Percentiles rank a stretch among this genome's conserved stretches.
Evolutionary conservation across 2,888 invertebrate species (phyloP).

Genomic region (Drosophila algonquin): DNA sequence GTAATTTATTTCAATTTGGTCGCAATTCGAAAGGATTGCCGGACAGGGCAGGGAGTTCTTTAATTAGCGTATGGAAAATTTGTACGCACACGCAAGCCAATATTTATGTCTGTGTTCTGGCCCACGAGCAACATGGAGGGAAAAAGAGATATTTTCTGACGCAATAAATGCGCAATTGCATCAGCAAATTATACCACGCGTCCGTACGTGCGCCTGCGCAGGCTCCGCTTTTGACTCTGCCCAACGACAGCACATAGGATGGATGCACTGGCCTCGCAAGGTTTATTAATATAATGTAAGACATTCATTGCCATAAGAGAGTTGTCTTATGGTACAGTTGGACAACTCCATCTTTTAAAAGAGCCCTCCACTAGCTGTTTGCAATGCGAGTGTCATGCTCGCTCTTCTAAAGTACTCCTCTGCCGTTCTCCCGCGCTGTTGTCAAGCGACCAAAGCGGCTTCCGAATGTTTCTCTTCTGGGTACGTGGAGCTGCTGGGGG

Average conservation of each 20-base stretch:
- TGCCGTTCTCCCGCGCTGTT: constrained; percentile 28
- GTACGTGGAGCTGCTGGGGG: constrained; percentile 54
- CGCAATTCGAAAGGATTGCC: constrained; percentile 13
- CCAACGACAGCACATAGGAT: constrained; percentile 16
- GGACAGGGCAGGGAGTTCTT: constrained; percentile 16
- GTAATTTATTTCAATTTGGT: constrained; percentile 57
- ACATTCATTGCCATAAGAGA: background rate
- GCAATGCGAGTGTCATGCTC: background rate
- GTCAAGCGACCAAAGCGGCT: constrained; percentile 22
- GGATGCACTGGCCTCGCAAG: constrained; percentile 12
- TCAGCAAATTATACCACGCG: constrained; percentile 48
- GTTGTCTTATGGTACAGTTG: constrained; percentile 3
- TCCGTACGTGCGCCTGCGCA: constrained; percentile 56
- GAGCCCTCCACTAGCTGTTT: constrained; percentile 3
- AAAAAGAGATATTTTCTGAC: constrained; percentile 55
- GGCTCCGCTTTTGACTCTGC: constrained; percentile 12
- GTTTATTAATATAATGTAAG: no score
- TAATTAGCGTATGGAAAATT: constrained; percentile 33
- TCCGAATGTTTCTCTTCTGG: background rate
- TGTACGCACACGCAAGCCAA: constrained; percentile 9
- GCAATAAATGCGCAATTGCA: constrained; percentile 66
- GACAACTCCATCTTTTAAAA: background rate
- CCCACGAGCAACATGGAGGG: background rate
- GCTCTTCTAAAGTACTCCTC: background rate
- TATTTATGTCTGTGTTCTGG: constrained; percentile 15